A percentile compares a stretch with the other conserved stretches of the same genome.
Conservation (phyloP, 2,797 vertebrate genomes). For the Pangasius sanitwongsei region DNA sequence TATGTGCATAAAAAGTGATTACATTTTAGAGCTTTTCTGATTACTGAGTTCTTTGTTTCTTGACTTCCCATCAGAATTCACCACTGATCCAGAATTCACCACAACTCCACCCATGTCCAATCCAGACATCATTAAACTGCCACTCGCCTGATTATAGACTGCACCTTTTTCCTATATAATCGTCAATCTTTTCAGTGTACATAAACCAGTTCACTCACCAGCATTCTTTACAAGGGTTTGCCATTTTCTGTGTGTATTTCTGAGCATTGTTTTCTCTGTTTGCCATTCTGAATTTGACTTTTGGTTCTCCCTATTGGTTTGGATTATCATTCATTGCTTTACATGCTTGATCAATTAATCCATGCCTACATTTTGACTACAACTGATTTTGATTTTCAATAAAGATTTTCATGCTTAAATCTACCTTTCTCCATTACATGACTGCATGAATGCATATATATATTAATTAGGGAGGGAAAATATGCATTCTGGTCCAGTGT, state of each 20-base stretch:
- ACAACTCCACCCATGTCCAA: neutral
- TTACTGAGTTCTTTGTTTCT: neutral
- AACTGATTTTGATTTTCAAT: too few relatives aligned
- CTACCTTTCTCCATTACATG: too few relatives aligned
- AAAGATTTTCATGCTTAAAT: too few relatives aligned
- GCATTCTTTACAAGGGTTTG: neutral
- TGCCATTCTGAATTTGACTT: neutral
- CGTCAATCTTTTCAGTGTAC: neutral
- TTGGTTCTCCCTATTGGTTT: neutral
- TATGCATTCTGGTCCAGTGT: neutral
- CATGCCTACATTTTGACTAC: neutral
- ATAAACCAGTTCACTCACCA: neutral
- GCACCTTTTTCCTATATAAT: neutral
- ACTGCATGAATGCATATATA: too few relatives aligned
- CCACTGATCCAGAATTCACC: neutral
- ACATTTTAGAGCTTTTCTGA: neutral
- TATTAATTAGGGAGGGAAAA: slow-evolving; percentile 17
- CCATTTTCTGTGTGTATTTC: neutral
- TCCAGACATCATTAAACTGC: neutral
- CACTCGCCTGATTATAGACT: neutral
- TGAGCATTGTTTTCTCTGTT: neutral
- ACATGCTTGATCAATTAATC: neutral
- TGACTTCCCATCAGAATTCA: neutral
- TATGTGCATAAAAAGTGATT: neutral
- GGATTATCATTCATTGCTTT: neutral